phyloP scores from a whole-genome alignment of 2,888 invertebrate genomes.

The Aphodius sticticus region DNA sequence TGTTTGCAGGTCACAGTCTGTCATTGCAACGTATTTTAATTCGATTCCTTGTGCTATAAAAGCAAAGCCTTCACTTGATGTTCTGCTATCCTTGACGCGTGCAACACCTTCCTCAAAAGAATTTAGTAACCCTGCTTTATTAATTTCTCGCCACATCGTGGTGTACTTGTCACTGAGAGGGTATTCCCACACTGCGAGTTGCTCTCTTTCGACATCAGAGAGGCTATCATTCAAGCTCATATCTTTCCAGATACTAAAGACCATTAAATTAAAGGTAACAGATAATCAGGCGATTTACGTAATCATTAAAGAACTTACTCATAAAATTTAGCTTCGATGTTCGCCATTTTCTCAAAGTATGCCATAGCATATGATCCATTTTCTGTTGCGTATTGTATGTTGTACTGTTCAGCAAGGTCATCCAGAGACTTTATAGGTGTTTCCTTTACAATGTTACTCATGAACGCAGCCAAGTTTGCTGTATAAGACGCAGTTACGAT shows the following conservation, averaged over 20 bases:
- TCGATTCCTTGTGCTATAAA: constrained; percentile 95
- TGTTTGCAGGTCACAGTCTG: constrained; percentile 87
- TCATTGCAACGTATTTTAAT: constrained; percentile 77
- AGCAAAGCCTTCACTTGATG: constrained; percentile 71
- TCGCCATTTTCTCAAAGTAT: constrained; percentile 95
- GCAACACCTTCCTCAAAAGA: constrained; percentile 80
- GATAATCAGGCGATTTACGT: no score
- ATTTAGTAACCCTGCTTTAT: constrained; percentile 80
- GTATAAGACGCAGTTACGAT: constrained; percentile 99
- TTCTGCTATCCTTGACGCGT: no score
- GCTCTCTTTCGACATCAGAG: no score
- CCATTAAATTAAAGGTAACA: no score
- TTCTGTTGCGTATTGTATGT: constrained; percentile 93
- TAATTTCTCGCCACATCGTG: constrained; percentile 98
- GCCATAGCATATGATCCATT: constrained; percentile 89
- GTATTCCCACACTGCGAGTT: no score
- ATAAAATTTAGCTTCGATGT: constrained; percentile 93
- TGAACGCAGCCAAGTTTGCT: constrained; percentile 96
- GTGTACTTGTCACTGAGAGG: constrained; percentile 98
- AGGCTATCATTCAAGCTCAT: no score
- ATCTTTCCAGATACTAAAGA: constrained; percentile 95
- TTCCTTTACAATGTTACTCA: constrained; percentile 92
- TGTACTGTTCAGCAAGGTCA: no score
- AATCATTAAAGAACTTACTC: constrained; percentile 95
- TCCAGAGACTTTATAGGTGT: constrained; percentile 91